A percentile compares a stretch with the other conserved stretches of the same genome.
Conservation (phyloP, 37 sponge, comb jelly and placozoan genomes). For the Halisarca cf. caerulea region DNA sequence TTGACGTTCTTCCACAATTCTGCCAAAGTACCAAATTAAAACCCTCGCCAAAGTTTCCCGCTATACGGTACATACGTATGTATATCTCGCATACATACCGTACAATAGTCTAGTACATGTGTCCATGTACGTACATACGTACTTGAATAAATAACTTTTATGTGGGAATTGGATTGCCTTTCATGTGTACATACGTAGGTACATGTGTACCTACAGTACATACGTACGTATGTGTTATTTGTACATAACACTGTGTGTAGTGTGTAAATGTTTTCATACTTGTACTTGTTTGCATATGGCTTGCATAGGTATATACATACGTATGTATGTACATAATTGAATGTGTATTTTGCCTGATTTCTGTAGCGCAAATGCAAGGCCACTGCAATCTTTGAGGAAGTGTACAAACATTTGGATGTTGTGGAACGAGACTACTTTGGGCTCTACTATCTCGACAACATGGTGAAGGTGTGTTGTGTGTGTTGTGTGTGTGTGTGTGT, state of each 20-base stretch:
- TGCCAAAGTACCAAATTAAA: too few species aligned
- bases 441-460: slow-evolving; percentile 24
- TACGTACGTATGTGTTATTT: neutral
- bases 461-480: neutral
- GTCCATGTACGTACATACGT: too few species aligned
- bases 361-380: slow-evolving; percentile 31
- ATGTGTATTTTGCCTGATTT: neutral
- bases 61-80: too few species aligned
- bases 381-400: slow-evolving; percentile 16
- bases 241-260: neutral
- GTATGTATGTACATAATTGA: neutral
- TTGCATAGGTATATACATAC: neutral
- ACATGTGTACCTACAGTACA: neutral
- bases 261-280: neutral
- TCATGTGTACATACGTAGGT: too few species aligned
- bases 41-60: too few species aligned
- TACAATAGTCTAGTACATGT: too few species aligned
- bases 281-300: neutral
- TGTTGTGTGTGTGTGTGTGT: slow-evolving; percentile 32
- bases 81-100: too few species aligned
- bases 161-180: too few species aligned
- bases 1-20: too few species aligned
- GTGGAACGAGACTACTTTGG: slow-evolving; percentile 27
- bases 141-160: too few species aligned
- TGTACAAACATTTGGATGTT: slow-evolving; percentile 26